phyloP scores from a whole-genome alignment of 1,140 invertebrate species.

The Sitophilus oryzae region DNA sequence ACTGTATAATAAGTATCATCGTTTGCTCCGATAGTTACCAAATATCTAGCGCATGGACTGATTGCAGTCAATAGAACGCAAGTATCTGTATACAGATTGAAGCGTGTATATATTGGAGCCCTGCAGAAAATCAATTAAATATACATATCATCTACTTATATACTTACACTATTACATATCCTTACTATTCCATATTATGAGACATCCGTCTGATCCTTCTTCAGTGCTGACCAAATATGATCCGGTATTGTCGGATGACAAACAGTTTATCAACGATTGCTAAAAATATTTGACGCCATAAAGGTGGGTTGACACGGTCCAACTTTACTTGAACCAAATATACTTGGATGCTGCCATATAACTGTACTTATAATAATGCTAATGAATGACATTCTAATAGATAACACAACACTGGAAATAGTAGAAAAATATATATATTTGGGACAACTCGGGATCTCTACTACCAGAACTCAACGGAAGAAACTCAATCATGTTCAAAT shows the following conservation, averaged over 20 bases:
- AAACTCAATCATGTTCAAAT: too few species aligned
- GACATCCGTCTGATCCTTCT: conserved; percentile 46
- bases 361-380: not conserved
- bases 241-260: conserved; percentile 33
- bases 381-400: too few species aligned
- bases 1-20: conserved; percentile 40
- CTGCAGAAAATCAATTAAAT: conserved; percentile 28
- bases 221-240: conserved; percentile 46
- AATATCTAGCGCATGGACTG: conserved; percentile 51
- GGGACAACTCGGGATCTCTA: too few species aligned
- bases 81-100: conserved; percentile 46
- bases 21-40: conserved; percentile 49
- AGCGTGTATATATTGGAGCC: conserved; percentile 48
- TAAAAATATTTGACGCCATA: conserved; percentile 3
- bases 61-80: conserved; percentile 43
- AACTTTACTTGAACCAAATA: too few species aligned
- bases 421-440: too few species aligned
- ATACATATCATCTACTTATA: conserved; percentile 16
- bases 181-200: conserved; percentile 52
- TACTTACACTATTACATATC: conserved; percentile 33
- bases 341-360: too few species aligned
- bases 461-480: too few species aligned
- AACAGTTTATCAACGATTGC: conserved; percentile 15
- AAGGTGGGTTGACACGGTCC: too few species aligned
- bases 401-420: too few species aligned